Evolutionary conservation across 2,113 vertebrate species (phyloP), one percentile per base, ranked within the genome.

Genomic region (Penelope pileata): DNA sequence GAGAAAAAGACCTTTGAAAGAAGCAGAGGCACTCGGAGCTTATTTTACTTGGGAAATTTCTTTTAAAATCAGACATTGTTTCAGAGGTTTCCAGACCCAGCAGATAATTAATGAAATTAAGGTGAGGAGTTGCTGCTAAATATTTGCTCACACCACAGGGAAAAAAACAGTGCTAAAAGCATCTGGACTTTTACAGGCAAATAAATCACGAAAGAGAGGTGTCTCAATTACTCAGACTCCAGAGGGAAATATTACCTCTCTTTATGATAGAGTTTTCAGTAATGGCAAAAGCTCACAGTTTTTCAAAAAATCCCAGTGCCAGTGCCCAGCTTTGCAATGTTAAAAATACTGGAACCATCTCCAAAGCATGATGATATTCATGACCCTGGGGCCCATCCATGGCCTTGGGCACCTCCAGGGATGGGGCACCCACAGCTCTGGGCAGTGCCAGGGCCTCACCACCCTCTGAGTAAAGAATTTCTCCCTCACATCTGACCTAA

Each of bases 31-130:
- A 64, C 36, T 54, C 45, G 62, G 38, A 88, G 54, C 72, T 90
- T 80, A 75, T 90, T 91, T 82, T 79, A 27, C 69, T 48, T 67
- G 42, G 45, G 70, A 63, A 63, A 45, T 60, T 72, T 91, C 4
- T 47, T 40, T 91, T 73, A 90, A 94, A 94, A 74, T 43, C 27
- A 88, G 75, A 75, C 36, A 50, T 79, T 54, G 82, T 72, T 95
- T 90, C 80, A 69, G 79, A 93, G 76, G 79, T 54, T 94, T 83
- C 90, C 80, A 69, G 69, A 36, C 69, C 91, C 83, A 81, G 87
- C 83, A 94, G 84, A 86, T 96, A 93, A 97, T 97, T 97, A 97
- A 96, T 95, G 78, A 97, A 96, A 97, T 97, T 96, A 96, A 95
- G 89, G 95, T 92, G 81, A 96, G 80, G 58, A 58, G 79, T 92